These are phyloP conservation scores for Mellilla xanthometata DNA, from an alignment of 2,888 invertebrate species.

Conservation along the genomic window DNA sequence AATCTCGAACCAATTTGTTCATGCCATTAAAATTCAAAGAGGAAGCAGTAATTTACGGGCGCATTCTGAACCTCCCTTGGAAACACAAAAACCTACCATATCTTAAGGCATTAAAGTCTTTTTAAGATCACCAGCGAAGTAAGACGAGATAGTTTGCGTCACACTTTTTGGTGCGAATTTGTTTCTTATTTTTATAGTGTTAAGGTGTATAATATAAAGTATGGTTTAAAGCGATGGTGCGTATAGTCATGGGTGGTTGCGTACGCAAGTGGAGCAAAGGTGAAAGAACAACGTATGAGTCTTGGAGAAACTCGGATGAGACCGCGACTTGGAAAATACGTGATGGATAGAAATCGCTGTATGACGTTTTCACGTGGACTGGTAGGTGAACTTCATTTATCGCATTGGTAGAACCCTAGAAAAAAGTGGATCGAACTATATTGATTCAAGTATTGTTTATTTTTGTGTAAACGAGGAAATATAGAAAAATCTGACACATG, in stretches of 20 bases:
- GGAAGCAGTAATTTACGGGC: conserved; percentile 46
- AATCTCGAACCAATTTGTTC: conserved; percentile 34
- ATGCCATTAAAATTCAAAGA: conserved; percentile 36
- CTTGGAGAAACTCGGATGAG: conserved; percentile 34
- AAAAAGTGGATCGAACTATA: too few species aligned
- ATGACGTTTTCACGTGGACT: too few species aligned
- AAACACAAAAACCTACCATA: conserved; percentile 17
- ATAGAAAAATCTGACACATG: too few species aligned
- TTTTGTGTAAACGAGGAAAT: too few species aligned
- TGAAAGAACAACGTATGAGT: conserved; percentile 65
- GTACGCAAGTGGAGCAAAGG: conserved; percentile 72
- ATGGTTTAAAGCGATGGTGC: conserved; percentile 51
- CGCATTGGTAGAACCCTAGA: too few species aligned
- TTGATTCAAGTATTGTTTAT: too few species aligned
- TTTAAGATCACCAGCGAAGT: neutral
- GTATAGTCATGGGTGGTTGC: conserved; percentile 67
- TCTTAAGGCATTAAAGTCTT: conserved; percentile 13
- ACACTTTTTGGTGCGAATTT: neutral
- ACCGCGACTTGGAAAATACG: neutral
- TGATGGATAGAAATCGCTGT: neutral
- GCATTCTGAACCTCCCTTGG: conserved; percentile 2
- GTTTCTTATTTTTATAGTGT: neutral
- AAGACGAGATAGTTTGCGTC: neutral
- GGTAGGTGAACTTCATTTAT: too few species aligned
- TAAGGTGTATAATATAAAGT: neutral